Percentiles rank a stretch among this genome's conserved stretches.
These are phyloP conservation scores for Aporophyla lueneburgensis DNA, from an alignment of 2,888 invertebrate genomes.

Conservation along the genomic window DNA sequence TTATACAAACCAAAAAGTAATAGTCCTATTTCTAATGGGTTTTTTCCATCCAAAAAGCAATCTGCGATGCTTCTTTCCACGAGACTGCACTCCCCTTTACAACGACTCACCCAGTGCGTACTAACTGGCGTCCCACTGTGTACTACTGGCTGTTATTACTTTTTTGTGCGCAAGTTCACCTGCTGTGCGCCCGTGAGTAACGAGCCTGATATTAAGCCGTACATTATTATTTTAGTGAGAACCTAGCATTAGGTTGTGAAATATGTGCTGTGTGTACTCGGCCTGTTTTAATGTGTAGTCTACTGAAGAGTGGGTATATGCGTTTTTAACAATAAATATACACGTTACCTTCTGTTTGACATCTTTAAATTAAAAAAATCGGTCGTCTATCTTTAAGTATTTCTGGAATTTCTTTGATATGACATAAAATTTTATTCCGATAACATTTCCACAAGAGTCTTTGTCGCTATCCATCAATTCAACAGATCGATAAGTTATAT, in stretches of 20 bases:
- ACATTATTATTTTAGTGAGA: constrained; percentile 60
- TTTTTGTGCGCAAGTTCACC: constrained; percentile 71
- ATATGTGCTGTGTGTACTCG: constrained; percentile 32
- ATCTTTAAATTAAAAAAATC: background rate
- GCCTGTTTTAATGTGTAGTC: background rate
- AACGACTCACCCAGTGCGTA: constrained; percentile 52
- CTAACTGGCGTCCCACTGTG: constrained; percentile 70
- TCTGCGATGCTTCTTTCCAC: constrained; percentile 40
- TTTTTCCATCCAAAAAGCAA: constrained; percentile 29
- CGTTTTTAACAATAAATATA: background rate
- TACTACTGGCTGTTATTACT: constrained; percentile 63
- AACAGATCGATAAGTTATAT: constrained; percentile 36
- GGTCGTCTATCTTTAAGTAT: background rate
- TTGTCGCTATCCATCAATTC: constrained; percentile 27
- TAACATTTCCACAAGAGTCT: constrained; percentile 3
- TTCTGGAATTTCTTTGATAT: background rate
- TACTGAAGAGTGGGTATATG: background rate
- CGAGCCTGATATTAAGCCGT: constrained; percentile 70
- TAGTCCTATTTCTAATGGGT: background rate
- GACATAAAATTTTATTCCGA: background rate
- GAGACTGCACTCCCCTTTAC: constrained; percentile 30
- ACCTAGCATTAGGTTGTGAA: constrained; percentile 51
- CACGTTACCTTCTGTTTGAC: background rate
- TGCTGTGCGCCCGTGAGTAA: constrained; percentile 80
- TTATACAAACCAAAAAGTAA: background rate